A percentile compares a stretch with the other conserved stretches of the same genome.
phyloP scores from a whole-genome alignment of 2,888 invertebrate species.

The Pinctada fucata region DNA sequence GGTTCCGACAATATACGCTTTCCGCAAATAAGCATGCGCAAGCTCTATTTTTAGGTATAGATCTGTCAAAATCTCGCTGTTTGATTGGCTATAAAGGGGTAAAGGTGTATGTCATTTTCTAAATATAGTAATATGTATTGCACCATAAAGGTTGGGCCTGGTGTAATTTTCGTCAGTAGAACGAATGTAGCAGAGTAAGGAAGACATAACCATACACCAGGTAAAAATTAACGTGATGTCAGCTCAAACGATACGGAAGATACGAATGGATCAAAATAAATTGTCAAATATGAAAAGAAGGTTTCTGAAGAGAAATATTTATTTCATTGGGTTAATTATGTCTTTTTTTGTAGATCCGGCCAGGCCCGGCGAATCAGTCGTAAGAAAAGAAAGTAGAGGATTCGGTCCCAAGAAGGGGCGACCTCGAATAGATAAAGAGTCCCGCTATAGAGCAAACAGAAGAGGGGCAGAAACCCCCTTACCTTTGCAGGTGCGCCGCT shows the following conservation, averaged over 20 bases:
- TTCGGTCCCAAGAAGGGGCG: background rate
- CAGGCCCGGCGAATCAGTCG: constrained; percentile 35
- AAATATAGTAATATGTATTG: constrained; percentile 60
- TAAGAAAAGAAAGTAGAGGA: background rate
- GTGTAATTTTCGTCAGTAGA: constrained; percentile 51
- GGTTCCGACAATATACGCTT: no score
- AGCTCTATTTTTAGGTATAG: background rate
- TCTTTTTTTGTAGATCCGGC: constrained; percentile 39
- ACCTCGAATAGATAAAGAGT: background rate
- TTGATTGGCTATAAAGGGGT: background rate
- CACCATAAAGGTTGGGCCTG: constrained; percentile 57
- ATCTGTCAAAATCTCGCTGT: background rate
- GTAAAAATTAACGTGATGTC: constrained; percentile 30
- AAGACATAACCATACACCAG: constrained; percentile 56
- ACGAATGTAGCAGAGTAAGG: constrained; percentile 54
- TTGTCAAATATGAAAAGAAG: background rate
- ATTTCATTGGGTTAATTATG: background rate
- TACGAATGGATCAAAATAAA: constrained; percentile 18
- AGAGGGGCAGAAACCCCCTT: constrained; percentile 3
- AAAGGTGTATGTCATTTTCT: constrained; percentile 40
- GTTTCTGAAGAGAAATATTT: background rate
- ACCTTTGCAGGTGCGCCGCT: constrained; percentile 13
- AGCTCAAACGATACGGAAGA: background rate
- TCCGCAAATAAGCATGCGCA: background rate
- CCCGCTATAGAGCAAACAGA: background rate